Evolutionary conservation across 1,140 invertebrate genomes (phyloP).

Genomic region (Drosophila rufa): DNA sequence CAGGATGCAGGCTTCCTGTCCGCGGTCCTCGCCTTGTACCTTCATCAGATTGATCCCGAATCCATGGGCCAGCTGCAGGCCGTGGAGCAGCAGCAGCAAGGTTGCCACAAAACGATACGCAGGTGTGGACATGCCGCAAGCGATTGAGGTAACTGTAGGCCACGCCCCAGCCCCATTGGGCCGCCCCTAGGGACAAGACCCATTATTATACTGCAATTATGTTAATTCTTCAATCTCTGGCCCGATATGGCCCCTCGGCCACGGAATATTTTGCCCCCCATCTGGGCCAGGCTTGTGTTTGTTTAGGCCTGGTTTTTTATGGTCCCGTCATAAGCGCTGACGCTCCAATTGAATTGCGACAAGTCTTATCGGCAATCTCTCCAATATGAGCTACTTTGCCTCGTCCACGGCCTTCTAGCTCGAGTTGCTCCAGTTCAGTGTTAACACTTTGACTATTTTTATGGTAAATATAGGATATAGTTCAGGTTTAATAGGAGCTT

Average conservation of each 20-base stretch:
- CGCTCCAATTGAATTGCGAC: slow-evolving; percentile 49
- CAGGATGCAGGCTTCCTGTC: slow-evolving; percentile 56
- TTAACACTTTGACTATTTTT: slow-evolving; percentile 7
- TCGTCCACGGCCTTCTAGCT: not conserved
- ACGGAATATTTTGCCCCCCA: slow-evolving; percentile 35
- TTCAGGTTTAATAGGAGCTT: not conserved
- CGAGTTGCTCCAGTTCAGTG: not conserved
- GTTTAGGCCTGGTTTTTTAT: slow-evolving; percentile 35
- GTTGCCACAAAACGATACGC: slow-evolving; percentile 27
- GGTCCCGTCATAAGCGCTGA: slow-evolving; percentile 26
- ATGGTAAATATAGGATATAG: not conserved
- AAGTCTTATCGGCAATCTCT: slow-evolving; percentile 41
- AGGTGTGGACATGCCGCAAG: slow-evolving; percentile 53
- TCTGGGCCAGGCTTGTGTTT: slow-evolving; percentile 22
- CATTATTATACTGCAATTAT: slow-evolving; percentile 76
- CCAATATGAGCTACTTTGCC: slow-evolving; percentile 6
- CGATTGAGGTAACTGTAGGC: slow-evolving; percentile 45
- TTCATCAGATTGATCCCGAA: slow-evolving; percentile 76
- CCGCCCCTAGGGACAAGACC: slow-evolving; percentile 27
- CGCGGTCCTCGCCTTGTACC: slow-evolving; percentile 49
- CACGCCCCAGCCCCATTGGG: slow-evolving; percentile 36
- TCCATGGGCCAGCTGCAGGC: slow-evolving; percentile 17
- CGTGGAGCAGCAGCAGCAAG: slow-evolving; percentile 38
- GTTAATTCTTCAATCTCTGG: slow-evolving; percentile 66
- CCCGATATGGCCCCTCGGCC: too few relatives aligned